phyloP scores from a whole-genome alignment of 1,140 invertebrate genomes.

The Brachionus rotundiformis region DNA sequence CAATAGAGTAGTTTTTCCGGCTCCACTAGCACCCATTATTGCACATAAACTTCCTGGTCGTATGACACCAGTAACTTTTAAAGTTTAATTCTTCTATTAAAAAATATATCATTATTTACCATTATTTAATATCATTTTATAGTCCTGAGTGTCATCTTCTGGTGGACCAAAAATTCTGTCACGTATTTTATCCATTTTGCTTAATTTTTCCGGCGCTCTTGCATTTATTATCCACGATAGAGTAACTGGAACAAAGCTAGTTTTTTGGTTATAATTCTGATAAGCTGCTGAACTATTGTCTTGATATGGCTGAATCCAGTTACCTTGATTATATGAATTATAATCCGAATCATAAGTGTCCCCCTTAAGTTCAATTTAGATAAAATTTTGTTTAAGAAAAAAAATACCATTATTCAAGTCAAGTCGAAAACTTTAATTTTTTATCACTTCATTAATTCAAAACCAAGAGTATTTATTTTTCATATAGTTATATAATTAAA shows the following conservation, averaged over 20 bases:
- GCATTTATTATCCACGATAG: constrained; percentile 40
- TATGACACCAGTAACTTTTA: constrained; percentile 72
- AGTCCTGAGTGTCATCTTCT: background rate
- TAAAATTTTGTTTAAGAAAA: background rate
- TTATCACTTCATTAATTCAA: background rate
- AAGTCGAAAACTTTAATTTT: background rate
- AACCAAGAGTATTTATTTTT: background rate
- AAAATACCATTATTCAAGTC: background rate
- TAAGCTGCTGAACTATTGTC: background rate
- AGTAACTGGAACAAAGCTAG: background rate
- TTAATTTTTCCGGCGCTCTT: constrained; percentile 2
- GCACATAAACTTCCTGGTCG: constrained; percentile 77
- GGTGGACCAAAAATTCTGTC: constrained; percentile 34
- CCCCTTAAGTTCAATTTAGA: background rate
- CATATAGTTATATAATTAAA: background rate
- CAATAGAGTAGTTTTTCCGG: constrained; percentile 79
- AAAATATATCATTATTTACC: background rate
- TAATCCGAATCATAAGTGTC: background rate
- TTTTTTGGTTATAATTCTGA: background rate
- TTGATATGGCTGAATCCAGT: constrained; percentile 25
- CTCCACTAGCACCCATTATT: constrained; percentile 79
- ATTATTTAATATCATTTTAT: constrained; percentile 10
- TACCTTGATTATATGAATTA: constrained; percentile 7
- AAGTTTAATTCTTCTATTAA: background rate
- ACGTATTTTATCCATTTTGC: background rate